Conservation (phyloP, 2,797 vertebrate species). For the Gambelia wislizenii region DNA sequence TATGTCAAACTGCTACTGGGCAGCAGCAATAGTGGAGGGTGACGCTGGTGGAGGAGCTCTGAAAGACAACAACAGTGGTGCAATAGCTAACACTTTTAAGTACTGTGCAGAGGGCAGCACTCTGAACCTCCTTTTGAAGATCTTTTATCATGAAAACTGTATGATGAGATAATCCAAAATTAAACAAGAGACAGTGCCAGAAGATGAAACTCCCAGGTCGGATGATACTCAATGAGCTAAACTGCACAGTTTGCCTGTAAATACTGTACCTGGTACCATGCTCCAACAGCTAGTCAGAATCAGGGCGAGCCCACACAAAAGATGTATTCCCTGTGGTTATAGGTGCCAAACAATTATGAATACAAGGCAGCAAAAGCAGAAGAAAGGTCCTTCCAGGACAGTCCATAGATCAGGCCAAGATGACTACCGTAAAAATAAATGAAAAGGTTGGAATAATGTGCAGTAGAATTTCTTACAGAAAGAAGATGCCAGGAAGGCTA, state of each 20-base stretch:
- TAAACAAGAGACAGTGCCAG: too few species aligned
- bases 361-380: not conserved
- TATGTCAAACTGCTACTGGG: too few species aligned
- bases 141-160: too few species aligned
- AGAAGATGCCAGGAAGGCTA: slow-evolving; percentile 60
- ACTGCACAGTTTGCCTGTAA: not conserved
- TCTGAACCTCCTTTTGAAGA: too few species aligned
- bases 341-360: slow-evolving; percentile 2
- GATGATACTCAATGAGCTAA: too few species aligned
- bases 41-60: too few species aligned
- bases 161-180: too few species aligned
- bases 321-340: not conserved
- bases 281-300: not conserved
- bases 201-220: too few species aligned
- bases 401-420: slow-evolving; percentile 40
- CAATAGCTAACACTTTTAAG: too few species aligned
- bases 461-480: slow-evolving; percentile 35
- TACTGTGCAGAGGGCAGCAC: too few species aligned
- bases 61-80: too few species aligned
- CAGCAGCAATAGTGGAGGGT: too few species aligned
- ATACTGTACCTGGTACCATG: not conserved
- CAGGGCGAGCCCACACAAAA: not conserved
- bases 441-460: slow-evolving; percentile 55
- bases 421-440: slow-evolving; percentile 42
- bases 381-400: slow-evolving; percentile 46